These are phyloP conservation scores for Rachycentron canadum DNA, from an alignment of 2,797 vertebrate species.

Conservation along the genomic window DNA sequence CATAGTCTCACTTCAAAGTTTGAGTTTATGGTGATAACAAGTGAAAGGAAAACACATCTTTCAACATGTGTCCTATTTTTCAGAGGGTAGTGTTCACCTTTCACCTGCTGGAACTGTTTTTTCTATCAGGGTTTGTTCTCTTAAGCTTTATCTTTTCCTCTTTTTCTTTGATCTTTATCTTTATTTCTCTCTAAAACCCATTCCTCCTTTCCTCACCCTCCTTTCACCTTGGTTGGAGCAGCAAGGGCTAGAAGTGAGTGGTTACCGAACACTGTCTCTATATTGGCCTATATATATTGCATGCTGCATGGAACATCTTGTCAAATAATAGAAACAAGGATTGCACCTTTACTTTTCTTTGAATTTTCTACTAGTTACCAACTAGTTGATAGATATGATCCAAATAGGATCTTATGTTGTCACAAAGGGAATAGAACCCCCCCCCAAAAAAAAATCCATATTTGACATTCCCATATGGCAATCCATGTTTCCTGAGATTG, in stretches of 20 bases:
- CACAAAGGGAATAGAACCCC: not conserved
- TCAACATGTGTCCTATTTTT: not conserved
- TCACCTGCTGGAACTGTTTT: not conserved
- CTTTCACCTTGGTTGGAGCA: conserved; percentile 87
- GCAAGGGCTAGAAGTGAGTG: conserved; percentile 99
- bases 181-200: conserved; percentile 71
- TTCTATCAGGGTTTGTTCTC: conserved; percentile 14
- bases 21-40: not conserved
- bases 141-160: conserved; percentile 30
- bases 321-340: conserved; percentile 55
- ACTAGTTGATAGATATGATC: not conserved
- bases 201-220: conserved; percentile 68
- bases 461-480: conserved; percentile 7
- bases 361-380: not conserved
- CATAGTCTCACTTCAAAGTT: conserved; percentile 4
- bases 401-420: not conserved
- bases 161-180: conserved; percentile 28
- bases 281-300: conserved; percentile 60
- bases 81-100: not conserved
- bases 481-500: conserved; percentile 61
- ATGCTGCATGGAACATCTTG: conserved; percentile 72
- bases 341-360: conserved; percentile 22
- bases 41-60: conserved; percentile 2
- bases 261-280: conserved; percentile 46
- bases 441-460: not conserved